Conservation (phyloP, 2,888 invertebrate genomes). For the Eristalis intricaria region DNA sequence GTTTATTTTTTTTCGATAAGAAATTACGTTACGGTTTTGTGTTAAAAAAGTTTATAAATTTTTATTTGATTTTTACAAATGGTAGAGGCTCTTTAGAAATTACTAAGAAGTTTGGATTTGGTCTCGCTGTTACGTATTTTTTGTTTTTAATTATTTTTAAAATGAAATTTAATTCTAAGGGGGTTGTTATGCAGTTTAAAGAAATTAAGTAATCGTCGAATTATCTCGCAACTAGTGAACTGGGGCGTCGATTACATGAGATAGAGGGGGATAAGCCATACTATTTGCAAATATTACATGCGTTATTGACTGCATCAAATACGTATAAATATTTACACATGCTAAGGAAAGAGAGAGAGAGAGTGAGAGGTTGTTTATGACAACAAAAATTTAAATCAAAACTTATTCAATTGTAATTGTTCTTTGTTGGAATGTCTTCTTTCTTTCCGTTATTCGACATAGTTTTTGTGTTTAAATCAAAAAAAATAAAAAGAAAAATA, state of each 20-base stretch:
- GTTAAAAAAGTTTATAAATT: slow-evolving; percentile 32
- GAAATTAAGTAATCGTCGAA: background rate
- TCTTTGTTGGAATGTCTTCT: background rate
- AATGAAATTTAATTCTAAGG: slow-evolving; percentile 22
- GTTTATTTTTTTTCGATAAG: slow-evolving; percentile 7
- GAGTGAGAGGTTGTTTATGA: background rate
- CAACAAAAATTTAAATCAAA: slow-evolving; percentile 22
- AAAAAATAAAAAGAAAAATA: background rate
- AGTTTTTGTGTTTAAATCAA: background rate
- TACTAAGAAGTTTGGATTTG: slow-evolving; percentile 58
- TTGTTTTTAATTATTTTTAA: slow-evolving; percentile 15
- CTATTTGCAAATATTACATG: slow-evolving; percentile 63
- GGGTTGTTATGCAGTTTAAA: slow-evolving; percentile 39
- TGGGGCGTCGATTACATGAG: background rate
- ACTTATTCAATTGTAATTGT: background rate
- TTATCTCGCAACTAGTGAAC: no score
- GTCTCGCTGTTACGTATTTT: slow-evolving; percentile 60
- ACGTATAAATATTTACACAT: slow-evolving; percentile 42
- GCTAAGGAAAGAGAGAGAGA: slow-evolving; percentile 35
- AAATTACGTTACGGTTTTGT: slow-evolving; percentile 34
- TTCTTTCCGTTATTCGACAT: background rate
- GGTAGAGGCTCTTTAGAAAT: slow-evolving; percentile 76
- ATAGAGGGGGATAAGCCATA: slow-evolving; percentile 42
- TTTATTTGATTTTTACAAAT: slow-evolving; percentile 72
- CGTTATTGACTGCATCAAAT: slow-evolving; percentile 38